Evolutionary conservation across 2,888 invertebrate genomes (phyloP), one percentile per base, ranked within the genome.

Genomic region (Eulithis testata): DNA sequence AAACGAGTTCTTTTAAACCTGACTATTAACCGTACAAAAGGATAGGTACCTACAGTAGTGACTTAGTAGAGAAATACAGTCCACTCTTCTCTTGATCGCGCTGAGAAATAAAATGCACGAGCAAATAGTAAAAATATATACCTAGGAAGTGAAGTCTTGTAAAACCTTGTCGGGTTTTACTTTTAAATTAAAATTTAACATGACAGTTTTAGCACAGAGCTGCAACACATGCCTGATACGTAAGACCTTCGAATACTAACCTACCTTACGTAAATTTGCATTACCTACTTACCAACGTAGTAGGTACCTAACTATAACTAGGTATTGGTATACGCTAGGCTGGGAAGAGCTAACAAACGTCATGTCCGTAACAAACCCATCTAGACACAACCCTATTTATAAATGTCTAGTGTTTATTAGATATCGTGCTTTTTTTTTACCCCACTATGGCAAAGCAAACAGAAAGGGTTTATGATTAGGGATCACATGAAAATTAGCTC

Each of bases 181-280:
- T 44, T 44, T 44, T 44, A 44, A 44, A 21, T 21, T 21, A 49
- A 49, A 21, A 14, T 21, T 21, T 4, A 49, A 21, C 21, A 47
- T 14, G 14, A 47, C 21, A 47, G 47, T 47, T 9, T 14, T 36
- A 51, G 7, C 52, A 52, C 51, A 51, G 36, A 52, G 14, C 12
- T 11, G 12, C 9, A 53, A 14, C 43, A 37, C 58, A 43, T 21
- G 31, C 47, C 7, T 27, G 8, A 40, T 51, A 43, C 7, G 14
- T 14, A 45, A 45, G 43, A 44, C 44, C 45, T 52, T 36, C 54
- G 7, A 6, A 43, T 40, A 58, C 58, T 59, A 51, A 66, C 66
- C 66, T 66, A 66, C 62, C 66, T 49, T 44, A 62, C 50, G 11
- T 27, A 62, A 54, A 58, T 62, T 66, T 58, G 54, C 61, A 62